A percentile compares a stretch with the other conserved stretches of the same genome.
These are phyloP conservation scores for Pygoscelis antarcticus DNA, from an alignment of 2,113 vertebrate species.

Conservation along the genomic window DNA sequence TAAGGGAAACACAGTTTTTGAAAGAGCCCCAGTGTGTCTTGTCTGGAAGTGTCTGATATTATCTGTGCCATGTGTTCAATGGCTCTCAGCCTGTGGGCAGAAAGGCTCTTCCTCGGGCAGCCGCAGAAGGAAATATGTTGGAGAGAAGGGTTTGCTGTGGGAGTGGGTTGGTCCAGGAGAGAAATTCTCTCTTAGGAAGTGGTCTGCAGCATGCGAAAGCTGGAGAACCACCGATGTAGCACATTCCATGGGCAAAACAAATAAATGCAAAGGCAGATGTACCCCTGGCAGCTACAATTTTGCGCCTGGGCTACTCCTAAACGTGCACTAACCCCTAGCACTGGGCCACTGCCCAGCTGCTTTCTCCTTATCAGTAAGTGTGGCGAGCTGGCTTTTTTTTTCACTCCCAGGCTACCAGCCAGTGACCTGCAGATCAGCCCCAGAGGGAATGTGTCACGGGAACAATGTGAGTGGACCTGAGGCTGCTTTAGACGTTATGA, in stretches of 20 bases:
- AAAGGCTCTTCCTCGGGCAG: conserved; percentile 46
- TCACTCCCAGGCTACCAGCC: background rate
- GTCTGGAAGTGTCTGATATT: conserved; percentile 19
- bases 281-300: background rate
- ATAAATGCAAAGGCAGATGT: background rate
- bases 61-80: conserved; percentile 28
- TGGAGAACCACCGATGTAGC: background rate
- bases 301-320: background rate
- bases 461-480: background rate
- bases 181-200: conserved; percentile 57
- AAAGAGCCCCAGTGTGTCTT: conserved; percentile 22
- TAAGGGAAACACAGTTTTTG: background rate
- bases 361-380: background rate
- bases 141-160: conserved; percentile 42
- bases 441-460: fast-evolving
- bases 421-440: background rate
- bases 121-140: conserved; percentile 42
- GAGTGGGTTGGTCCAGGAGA: background rate
- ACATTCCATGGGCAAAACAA: conserved; percentile 4
- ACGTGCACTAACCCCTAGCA: background rate
- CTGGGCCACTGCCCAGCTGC: background rate
- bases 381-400: background rate
- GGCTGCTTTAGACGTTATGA: fast-evolving
- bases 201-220: conserved; percentile 24
- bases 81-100: conserved; percentile 50